Evolutionary conservation across 1,140 invertebrate genomes (phyloP).

Genomic region (Drosophila burlai): DNA sequence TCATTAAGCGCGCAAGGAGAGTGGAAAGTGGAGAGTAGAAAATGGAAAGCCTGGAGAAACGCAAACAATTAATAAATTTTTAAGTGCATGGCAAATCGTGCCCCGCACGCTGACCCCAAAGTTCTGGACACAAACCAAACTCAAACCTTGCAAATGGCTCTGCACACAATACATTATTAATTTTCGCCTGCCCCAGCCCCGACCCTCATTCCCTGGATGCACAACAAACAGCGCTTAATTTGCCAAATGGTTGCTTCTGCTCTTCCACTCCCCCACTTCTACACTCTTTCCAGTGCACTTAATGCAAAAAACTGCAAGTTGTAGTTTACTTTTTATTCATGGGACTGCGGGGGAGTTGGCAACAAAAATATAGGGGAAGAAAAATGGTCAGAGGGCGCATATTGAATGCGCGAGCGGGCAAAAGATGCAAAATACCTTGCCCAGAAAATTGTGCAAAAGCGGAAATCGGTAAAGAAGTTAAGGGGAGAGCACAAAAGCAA

Average conservation of each 20-base stretch:
- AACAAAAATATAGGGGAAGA: background rate
- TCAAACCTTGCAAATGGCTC: slow-evolving; percentile 66
- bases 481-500: slow-evolving; percentile 58
- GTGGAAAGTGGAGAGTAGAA: background rate
- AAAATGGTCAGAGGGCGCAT: slow-evolving; percentile 45
- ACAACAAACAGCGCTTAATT: slow-evolving; percentile 81
- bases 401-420: slow-evolving; percentile 68
- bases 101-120: slow-evolving; percentile 58
- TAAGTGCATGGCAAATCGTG: slow-evolving; percentile 75
- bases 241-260: slow-evolving; percentile 70
- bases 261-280: slow-evolving; percentile 20
- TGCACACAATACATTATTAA: slow-evolving; percentile 82
- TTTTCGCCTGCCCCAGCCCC: slow-evolving; percentile 39
- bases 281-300: slow-evolving; percentile 11
- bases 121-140: slow-evolving; percentile 48
- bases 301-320: slow-evolving; percentile 51
- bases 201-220: slow-evolving; percentile 27
- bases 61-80: slow-evolving; percentile 83
- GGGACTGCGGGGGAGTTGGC: slow-evolving; percentile 11
- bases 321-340: slow-evolving; percentile 63
- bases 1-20: slow-evolving; percentile 43
- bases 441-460: slow-evolving; percentile 59
- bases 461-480: slow-evolving; percentile 50
- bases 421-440: slow-evolving; percentile 78
- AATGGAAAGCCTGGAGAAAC: slow-evolving; percentile 35